A percentile compares a stretch with the other conserved stretches of the same genome.
These are phyloP conservation scores for Lepus americanus DNA, from an alignment of 2,113 vertebrate species.

Conservation along the genomic window DNA sequence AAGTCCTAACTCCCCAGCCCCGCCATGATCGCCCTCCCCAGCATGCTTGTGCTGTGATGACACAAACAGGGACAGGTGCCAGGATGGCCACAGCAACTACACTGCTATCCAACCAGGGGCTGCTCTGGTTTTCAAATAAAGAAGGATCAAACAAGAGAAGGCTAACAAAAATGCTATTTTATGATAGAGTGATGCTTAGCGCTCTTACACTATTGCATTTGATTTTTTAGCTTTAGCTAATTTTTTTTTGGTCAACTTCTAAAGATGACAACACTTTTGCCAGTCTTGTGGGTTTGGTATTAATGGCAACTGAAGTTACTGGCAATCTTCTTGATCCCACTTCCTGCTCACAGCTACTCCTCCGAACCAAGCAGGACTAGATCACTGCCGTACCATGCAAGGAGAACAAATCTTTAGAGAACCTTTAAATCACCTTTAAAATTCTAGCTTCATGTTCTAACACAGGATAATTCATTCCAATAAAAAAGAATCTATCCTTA, in stretches of 20 bases:
- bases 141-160: neutral
- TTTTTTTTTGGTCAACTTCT: neutral
- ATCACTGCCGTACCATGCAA: neutral
- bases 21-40: too few relatives aligned
- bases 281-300: neutral
- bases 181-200: neutral
- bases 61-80: neutral
- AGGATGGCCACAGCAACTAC: neutral
- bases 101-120: neutral
- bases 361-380: neutral
- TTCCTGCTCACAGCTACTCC: neutral
- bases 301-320: neutral
- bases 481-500: conserved; percentile 56
- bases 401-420: neutral
- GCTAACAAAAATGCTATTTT: neutral
- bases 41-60: neutral
- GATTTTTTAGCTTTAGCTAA: neutral
- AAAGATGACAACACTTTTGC: neutral
- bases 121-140: neutral
- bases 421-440: conserved; percentile 17
- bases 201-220: neutral
- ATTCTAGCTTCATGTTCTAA: conserved; percentile 52
- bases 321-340: neutral
- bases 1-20: neutral
- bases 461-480: conserved; percentile 35